phyloP scores from a whole-genome alignment of 2,888 invertebrate genomes.

The Ypsolopha sequella region DNA sequence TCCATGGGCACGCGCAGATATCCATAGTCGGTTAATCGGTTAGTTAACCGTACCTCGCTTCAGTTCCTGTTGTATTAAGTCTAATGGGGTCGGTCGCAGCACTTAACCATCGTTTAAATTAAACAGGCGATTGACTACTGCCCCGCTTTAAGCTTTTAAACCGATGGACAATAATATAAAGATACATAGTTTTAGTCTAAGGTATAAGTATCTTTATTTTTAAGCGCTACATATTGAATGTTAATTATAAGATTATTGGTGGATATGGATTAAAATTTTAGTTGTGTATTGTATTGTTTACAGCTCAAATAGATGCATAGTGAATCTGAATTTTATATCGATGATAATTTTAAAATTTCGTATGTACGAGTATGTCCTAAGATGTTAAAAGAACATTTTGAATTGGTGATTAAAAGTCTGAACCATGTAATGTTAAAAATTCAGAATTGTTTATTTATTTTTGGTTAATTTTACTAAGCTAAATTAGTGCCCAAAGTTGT shows the following conservation, averaged over 20 bases:
- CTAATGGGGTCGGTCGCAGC: not conserved
- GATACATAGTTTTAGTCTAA: constrained; percentile 1
- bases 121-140: not conserved
- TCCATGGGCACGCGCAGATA: constrained; percentile 98
- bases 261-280: constrained; percentile 34
- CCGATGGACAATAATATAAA: no score
- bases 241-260: constrained; percentile 27
- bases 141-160: constrained; percentile 2
- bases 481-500: no score
- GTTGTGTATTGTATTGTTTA: constrained; percentile 25
- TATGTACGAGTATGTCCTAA: no score
- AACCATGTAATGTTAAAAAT: no score
- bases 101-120: not conserved
- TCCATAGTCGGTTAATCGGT: constrained; percentile 85
- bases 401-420: no score
- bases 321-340: constrained; percentile 52
- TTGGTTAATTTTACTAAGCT: no score
- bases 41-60: not conserved
- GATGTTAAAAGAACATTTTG: no score
- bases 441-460: no score
- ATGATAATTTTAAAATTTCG: no score
- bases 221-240: constrained; percentile 1
- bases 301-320: constrained; percentile 50
- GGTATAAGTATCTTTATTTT: not conserved
- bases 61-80: constrained; percentile 6